phyloP scores from a whole-genome alignment of 2,797 vertebrate species.

The Bryconaethiops microstoma region DNA sequence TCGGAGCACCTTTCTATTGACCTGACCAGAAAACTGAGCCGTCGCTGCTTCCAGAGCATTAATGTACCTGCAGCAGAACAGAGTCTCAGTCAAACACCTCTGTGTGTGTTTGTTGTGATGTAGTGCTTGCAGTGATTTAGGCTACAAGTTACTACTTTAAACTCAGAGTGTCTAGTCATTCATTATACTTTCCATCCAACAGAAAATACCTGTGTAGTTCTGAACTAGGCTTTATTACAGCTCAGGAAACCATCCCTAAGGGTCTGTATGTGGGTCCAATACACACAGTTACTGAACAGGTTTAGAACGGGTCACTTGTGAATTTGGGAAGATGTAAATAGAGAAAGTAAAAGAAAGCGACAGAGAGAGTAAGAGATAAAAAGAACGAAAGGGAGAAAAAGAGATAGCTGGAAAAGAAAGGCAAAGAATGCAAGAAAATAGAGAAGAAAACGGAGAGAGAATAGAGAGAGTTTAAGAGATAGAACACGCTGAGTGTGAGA shows the following conservation, averaged over 20 bases:
- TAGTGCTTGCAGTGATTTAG: no score
- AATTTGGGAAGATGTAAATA: neutral
- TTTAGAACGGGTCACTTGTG: neutral
- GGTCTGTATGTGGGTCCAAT: no score
- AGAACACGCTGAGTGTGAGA: neutral
- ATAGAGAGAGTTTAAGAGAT: neutral
- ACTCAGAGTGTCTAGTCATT: no score
- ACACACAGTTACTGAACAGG: no score
- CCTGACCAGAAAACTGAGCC: conserved; percentile 72
- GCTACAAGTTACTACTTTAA: neutral
- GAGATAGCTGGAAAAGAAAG: no score
- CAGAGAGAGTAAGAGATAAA: neutral
- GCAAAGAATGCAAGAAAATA: no score
- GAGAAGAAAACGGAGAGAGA: neutral
- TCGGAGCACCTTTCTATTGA: conserved; percentile 67
- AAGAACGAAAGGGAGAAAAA: neutral
- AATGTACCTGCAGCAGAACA: conserved; percentile 84
- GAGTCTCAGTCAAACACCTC: neutral
- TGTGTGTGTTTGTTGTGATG: neutral
- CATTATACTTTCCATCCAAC: no score
- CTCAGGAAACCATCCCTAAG: no score
- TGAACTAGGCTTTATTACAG: no score
- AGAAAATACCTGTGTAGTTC: no score
- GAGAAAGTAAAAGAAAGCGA: neutral
- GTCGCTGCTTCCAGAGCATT: conserved; percentile 87